Conservation (phyloP, 2,113 vertebrate species). For the Pangasianodon hypophthalmus region DNA sequence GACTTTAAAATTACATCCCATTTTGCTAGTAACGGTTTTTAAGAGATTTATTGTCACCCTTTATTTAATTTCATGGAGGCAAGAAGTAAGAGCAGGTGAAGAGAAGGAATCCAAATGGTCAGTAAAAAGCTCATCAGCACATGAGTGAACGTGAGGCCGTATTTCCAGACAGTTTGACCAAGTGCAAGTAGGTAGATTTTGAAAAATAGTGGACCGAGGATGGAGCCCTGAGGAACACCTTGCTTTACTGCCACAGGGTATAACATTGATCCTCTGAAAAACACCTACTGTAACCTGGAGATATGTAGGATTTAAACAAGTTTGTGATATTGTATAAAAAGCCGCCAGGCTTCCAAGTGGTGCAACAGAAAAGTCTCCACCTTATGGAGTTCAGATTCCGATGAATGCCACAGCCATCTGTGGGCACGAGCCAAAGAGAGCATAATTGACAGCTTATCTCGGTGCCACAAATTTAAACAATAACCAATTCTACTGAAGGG, state of each 20-base stretch:
- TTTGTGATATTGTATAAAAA: background rate
- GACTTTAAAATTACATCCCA: background rate
- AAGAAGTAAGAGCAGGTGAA: background rate
- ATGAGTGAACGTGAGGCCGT: background rate
- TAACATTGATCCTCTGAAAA: background rate
- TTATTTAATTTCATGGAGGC: background rate
- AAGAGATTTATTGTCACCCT: background rate
- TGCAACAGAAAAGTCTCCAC: background rate
- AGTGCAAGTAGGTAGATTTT: background rate
- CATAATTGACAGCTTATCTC: background rate
- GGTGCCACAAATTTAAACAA: background rate
- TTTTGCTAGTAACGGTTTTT: background rate
- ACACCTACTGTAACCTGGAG: background rate
- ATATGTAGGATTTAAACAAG: background rate
- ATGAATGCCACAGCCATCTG: background rate
- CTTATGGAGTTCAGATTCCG: background rate
- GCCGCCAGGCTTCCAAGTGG: background rate
- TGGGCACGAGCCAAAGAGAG: background rate
- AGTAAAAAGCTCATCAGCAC: background rate
- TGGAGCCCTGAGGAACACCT: background rate
- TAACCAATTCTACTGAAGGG: background rate
- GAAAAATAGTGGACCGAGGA: background rate
- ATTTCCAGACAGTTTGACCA: background rate
- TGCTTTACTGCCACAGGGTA: background rate
- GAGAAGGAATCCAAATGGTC: background rate